Base-by-base conservation (phyloP, 2,797 vertebrate species). In the Sebastiscus tertius region DNA sequence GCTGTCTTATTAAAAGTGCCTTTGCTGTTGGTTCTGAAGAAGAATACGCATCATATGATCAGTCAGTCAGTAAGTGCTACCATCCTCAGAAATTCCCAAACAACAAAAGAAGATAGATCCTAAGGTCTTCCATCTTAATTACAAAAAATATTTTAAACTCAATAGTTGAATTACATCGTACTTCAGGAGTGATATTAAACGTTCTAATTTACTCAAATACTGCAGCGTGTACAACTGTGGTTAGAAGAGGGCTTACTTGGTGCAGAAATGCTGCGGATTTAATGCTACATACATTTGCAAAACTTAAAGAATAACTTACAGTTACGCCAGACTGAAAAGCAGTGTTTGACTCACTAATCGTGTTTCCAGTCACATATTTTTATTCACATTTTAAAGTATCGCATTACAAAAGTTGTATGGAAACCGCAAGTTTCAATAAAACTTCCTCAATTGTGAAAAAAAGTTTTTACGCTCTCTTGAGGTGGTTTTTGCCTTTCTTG, bases 1-100 rank as follows among this genome's bases (percentile, higher is more conserved):
- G 18, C 33, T 72, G 82, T 85, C 39, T 87, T 63, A 24, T 82
- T 88, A 2, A 55, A 24, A 20, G 46, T 46, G 2, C 7, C 34
- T 56, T 59, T 64, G 14, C 9, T 36, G 61, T n/a, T 58, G 27
- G 56, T 61, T 73, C 31, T 61, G 14, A 74, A 16, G 49, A 55
- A 39, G 34, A 46, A 49, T 20, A 36, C 39, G 18, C 6, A 2
- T 55, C 9, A 8, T 22, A 16, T 49, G 12, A 58, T n/a, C 16
- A 20, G 33, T 42, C 11, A 6, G 11, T 18, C 20, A 59, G 14
- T 66, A 67, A 75, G n/a, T 22, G 8, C 20, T 42, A 14, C 22
- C 5, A 4, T 22, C 36, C 7, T 63, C 20, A 62, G 24, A 31
- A 54, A 16, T 24, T 12, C 3, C 8, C 33, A 31, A 42, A 61